phyloP scores from a whole-genome alignment of 1,140 invertebrate genomes.

The Megathymus violae region DNA sequence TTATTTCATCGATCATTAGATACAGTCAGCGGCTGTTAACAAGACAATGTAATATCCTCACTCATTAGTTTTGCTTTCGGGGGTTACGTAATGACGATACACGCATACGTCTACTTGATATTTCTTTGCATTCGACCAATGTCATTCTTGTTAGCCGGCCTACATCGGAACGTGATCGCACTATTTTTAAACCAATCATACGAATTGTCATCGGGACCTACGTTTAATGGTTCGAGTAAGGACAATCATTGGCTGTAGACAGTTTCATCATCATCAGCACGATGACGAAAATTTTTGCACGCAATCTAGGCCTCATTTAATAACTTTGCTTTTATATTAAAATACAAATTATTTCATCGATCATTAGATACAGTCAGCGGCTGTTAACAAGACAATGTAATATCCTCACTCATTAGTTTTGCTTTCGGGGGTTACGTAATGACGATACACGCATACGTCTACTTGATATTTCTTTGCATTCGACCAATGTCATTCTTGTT shows the following conservation, averaged over 20 bases:
- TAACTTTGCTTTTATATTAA: no score
- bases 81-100: slow-evolving; percentile 22
- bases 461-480: slow-evolving; percentile 18
- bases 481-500: slow-evolving; percentile 31
- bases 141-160: slow-evolving; percentile 30
- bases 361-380: no score
- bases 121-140: slow-evolving; percentile 26
- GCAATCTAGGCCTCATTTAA: neutral
- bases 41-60: neutral
- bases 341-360: no score
- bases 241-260: neutral
- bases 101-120: neutral
- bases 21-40: neutral
- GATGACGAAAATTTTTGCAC: neutral
- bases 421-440: slow-evolving; percentile 20
- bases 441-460: slow-evolving; percentile 1
- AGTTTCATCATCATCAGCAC: slow-evolving; percentile 1
- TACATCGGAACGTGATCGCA: slow-evolving; percentile 19
- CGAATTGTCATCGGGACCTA: slow-evolving; percentile 16
- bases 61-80: slow-evolving; percentile 11
- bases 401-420: no score
- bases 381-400: no score
- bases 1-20: neutral
- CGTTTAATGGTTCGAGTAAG: slow-evolving; percentile 3
- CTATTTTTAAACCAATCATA: slow-evolving; percentile 26